Evolutionary conservation across 2,113 vertebrate genomes (phyloP).

Genomic region (Alligator mississippiensis): DNA sequence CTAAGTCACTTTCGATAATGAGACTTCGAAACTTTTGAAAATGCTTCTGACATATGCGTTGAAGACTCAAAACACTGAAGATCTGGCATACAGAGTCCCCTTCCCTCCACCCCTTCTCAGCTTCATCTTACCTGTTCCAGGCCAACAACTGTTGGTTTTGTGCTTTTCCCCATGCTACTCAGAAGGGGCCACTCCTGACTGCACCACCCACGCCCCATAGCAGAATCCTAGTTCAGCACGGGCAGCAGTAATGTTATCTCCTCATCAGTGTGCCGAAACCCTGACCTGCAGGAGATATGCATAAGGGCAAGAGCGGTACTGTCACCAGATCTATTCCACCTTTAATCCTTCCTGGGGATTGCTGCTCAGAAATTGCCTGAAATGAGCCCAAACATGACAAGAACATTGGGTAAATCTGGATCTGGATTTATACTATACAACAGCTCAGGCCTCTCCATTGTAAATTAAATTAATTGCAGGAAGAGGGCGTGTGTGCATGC

Average conservation of each 20-base stretch:
- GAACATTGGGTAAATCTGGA: neutral
- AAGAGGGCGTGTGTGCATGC: neutral
- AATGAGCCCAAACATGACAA: fast-evolving
- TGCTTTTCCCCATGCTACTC: neutral
- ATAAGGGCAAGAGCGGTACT: neutral
- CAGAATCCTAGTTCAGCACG: neutral
- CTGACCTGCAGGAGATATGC: neutral
- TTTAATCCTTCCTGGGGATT: neutral
- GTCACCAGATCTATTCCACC: neutral
- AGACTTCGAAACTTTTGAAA: neutral
- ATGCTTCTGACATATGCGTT: fast-evolving
- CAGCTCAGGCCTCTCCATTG: neutral
- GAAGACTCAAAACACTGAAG: neutral
- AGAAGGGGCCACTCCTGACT: neutral
- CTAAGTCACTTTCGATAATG: fast-evolving
- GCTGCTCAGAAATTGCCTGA: neutral
- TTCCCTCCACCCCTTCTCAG: neutral
- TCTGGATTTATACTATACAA: neutral
- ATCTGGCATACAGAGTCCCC: neutral
- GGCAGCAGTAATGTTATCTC: neutral
- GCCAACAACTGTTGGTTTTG: neutral
- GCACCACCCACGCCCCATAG: neutral
- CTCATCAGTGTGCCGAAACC: neutral
- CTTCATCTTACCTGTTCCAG: neutral
- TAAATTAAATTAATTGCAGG: fast-evolving